Conservation (phyloP, 2,113 vertebrate genomes). For the Sylvilagus bachmani region DNA sequence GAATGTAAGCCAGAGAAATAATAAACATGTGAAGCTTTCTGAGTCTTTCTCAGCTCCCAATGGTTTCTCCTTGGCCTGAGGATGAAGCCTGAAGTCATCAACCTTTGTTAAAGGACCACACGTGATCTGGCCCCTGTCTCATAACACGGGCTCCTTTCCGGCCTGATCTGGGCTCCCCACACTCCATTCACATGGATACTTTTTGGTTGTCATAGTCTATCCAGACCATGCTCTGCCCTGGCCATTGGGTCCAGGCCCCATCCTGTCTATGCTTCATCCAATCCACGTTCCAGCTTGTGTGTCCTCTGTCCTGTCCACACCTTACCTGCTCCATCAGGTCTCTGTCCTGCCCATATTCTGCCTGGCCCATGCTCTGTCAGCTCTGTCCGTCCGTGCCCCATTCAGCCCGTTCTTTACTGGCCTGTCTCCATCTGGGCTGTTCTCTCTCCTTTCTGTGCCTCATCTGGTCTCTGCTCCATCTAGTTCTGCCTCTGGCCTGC, state of each 20-base stretch:
- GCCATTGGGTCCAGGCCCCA: accelerated
- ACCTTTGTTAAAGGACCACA: neutral
- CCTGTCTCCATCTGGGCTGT: neutral
- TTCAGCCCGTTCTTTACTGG: too few relatives aligned
- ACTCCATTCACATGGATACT: accelerated
- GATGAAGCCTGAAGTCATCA: neutral
- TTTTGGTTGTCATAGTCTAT: accelerated
- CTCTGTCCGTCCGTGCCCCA: too few relatives aligned
- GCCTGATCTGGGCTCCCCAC: accelerated
- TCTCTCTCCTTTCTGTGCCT: neutral
- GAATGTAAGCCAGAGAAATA: too few relatives aligned
- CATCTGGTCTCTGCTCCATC: neutral
- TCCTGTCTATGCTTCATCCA: neutral
- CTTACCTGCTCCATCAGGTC: too few relatives aligned
- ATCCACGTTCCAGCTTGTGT: neutral
- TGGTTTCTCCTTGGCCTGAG: neutral
- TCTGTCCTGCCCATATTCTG: accelerated
- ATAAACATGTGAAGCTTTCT: accelerated
- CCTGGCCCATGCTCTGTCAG: accelerated
- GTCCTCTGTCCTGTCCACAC: neutral
- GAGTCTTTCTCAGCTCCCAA: neutral
- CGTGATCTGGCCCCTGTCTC: too few relatives aligned
- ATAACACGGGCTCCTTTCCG: neutral
- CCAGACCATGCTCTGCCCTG: accelerated
- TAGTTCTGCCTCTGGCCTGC: neutral